Conservation (phyloP, 2,888 invertebrate species). For the Oscheius sp. region DNA sequence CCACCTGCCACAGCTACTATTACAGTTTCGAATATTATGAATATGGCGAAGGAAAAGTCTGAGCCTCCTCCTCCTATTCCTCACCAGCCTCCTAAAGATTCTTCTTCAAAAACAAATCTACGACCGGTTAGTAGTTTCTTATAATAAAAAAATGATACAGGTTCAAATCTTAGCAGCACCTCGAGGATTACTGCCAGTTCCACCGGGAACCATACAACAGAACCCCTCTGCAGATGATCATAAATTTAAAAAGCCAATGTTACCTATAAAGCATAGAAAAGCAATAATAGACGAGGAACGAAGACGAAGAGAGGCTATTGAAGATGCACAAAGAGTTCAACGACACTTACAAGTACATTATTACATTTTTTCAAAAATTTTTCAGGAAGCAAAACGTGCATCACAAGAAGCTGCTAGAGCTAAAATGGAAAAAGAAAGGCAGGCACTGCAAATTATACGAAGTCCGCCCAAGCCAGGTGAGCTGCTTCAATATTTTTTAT, state of each 20-base stretch:
- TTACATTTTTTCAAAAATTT: not conserved
- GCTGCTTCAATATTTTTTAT: no score
- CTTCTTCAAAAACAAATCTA: not conserved
- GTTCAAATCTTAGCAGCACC: constrained; percentile 7
- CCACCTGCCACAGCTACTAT: no score
- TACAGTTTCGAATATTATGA: no score
- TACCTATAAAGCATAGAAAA: constrained; percentile 8
- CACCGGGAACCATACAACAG: not conserved
- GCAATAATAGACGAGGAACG: constrained; percentile 5
- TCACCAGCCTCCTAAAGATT: no score
- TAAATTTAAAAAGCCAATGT: constrained; percentile 24
- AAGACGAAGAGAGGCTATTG: constrained; percentile 2
- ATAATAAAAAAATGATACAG: no score
- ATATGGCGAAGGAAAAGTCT: no score
- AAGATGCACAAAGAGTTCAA: constrained; percentile 22
- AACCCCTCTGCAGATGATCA: constrained; percentile 17
- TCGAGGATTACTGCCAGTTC: not conserved
- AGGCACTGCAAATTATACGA: not conserved
- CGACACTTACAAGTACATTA: constrained; percentile 3
- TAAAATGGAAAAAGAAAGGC: not conserved
- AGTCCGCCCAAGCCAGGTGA: not conserved
- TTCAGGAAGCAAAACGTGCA: constrained; percentile 13
- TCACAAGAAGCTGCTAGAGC: constrained; percentile 11
- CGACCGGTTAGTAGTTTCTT: no score
- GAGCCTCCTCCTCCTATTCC: no score